phyloP scores from a whole-genome alignment of 2,113 vertebrate genomes.

The Xenus cinereus region DNA sequence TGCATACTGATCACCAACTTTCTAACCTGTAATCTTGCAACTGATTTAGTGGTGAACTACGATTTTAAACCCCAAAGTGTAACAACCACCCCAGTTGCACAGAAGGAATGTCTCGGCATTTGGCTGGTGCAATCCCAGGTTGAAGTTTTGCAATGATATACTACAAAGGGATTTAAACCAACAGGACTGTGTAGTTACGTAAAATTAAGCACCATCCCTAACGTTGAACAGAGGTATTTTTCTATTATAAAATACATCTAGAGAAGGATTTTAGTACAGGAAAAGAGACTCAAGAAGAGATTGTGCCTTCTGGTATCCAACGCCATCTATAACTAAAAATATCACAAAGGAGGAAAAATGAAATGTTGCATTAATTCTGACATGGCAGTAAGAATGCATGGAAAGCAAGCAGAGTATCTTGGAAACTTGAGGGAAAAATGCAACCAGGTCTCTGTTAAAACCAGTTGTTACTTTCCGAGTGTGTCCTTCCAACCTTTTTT shows the following conservation, averaged over 20 bases:
- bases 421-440: not conserved
- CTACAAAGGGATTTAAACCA: not conserved
- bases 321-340: not conserved
- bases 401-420: not conserved
- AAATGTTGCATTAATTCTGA: not conserved
- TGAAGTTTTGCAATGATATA: not conserved
- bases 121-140: not conserved
- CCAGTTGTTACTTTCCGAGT: not conserved
- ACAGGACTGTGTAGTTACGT: not conserved
- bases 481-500: not conserved
- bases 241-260: not conserved
- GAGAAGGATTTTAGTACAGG: not conserved
- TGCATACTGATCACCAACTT: not conserved
- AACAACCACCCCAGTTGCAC: not conserved
- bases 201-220: not conserved
- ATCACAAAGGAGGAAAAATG: not conserved
- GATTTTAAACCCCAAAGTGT: not conserved
- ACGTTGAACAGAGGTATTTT: not conserved
- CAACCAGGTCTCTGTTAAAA: not conserved
- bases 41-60: not conserved
- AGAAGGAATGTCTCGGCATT: not conserved
- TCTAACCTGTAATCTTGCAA: not conserved
- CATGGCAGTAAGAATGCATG: rapidly evolving
- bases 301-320: not conserved
- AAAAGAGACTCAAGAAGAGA: not conserved